Evolutionary conservation across 2,113 vertebrate species (phyloP).

Genomic region (Charadrius vociferus): DNA sequence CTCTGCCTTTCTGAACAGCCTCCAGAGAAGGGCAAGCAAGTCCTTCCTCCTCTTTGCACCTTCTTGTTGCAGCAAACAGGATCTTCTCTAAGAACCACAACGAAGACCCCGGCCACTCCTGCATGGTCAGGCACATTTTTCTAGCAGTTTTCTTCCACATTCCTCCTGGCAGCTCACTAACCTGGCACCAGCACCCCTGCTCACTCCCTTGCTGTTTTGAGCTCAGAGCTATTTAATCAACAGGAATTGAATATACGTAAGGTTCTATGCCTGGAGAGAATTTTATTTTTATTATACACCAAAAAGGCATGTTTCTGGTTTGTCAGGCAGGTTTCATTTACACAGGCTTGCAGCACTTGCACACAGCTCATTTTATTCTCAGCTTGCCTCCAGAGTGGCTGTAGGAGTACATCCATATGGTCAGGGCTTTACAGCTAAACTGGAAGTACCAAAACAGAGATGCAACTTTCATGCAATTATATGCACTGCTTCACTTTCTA

Average conservation of each 20-base stretch:
- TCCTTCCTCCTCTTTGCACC: not conserved
- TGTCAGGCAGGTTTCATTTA: conserved; percentile 59
- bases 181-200: not conserved
- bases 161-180: not conserved
- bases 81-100: not conserved
- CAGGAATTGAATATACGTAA: not conserved
- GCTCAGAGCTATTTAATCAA: conserved; percentile 3
- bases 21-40: not conserved
- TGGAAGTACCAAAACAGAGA: conserved; percentile 62
- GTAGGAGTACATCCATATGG: conserved; percentile 59
- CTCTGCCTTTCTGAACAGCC: not conserved
- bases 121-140: not conserved
- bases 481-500: not conserved
- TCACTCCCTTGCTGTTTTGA: not conserved
- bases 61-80: not conserved
- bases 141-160: not conserved
- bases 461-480: conserved; percentile 5
- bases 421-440: conserved; percentile 28
- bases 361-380: conserved; percentile 64
- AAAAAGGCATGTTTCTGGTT: conserved; percentile 53
- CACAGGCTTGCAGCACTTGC: conserved; percentile 41
- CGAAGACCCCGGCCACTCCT: not conserved
- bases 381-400: conserved; percentile 51
- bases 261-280: not conserved
- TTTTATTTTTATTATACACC: conserved; percentile 63